These are phyloP conservation scores for Urechis unicinctus DNA, from an alignment of 2,888 invertebrate species.

Conservation along the genomic window DNA sequence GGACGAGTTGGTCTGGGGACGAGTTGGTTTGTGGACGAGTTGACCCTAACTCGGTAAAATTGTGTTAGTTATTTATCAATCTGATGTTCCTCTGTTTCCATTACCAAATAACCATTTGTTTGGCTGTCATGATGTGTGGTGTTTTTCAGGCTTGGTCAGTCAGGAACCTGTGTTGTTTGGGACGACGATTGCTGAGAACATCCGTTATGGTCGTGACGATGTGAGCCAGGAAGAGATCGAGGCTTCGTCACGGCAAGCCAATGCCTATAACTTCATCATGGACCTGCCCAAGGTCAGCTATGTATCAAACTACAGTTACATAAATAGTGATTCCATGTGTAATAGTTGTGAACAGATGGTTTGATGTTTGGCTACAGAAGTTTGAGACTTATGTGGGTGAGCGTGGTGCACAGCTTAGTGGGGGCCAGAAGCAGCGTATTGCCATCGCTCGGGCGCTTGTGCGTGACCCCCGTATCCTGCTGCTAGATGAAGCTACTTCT, in stretches of 20 bases:
- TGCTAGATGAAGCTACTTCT: slow-evolving; percentile 47
- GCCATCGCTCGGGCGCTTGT: slow-evolving; percentile 54
- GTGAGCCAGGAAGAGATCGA: slow-evolving; percentile 43
- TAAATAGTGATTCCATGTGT: too few species aligned
- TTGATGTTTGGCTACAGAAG: too few species aligned
- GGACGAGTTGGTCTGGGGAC: too few species aligned
- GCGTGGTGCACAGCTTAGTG: slow-evolving; percentile 48
- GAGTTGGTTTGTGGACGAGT: too few species aligned
- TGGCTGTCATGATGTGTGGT: too few species aligned
- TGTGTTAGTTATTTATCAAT: too few species aligned
- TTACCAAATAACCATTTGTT: too few species aligned
- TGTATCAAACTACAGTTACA: too few species aligned
- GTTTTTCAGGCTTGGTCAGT: slow-evolving; percentile 41
- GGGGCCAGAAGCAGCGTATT: too few species aligned
- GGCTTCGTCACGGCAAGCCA: slow-evolving; percentile 48
- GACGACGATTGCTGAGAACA: slow-evolving; percentile 55
- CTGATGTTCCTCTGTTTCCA: too few species aligned
- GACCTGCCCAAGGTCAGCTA: slow-evolving; percentile 46
- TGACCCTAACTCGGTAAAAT: too few species aligned
- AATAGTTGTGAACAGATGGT: too few species aligned
- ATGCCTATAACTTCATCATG: slow-evolving; percentile 50
- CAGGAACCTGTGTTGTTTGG: slow-evolving; percentile 63
- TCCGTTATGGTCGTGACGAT: slow-evolving; percentile 49
- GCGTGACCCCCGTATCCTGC: slow-evolving; percentile 65
- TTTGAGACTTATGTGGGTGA: slow-evolving; percentile 51